Percentiles rank a stretch among this genome's conserved stretches.
Evolutionary conservation across 2,888 invertebrate genomes (phyloP).

Genomic region (Hypsopygia costalis): DNA sequence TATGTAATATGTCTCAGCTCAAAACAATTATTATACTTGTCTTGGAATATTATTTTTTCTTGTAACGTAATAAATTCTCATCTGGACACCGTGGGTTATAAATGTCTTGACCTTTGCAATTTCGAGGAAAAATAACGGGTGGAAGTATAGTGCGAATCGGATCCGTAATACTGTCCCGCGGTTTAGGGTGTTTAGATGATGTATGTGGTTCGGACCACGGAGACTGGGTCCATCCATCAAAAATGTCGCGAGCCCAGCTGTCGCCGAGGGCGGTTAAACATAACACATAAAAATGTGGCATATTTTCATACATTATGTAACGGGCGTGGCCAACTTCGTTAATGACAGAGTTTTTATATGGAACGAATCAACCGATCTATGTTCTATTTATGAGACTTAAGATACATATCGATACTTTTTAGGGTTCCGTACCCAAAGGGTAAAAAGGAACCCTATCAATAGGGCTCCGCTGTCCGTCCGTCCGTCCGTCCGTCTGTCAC

Average conservation of each 20-base stretch:
- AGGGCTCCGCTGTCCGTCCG: too few species aligned
- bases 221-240: conserved; percentile 21
- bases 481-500: too few species aligned
- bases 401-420: too few species aligned
- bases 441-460: too few species aligned
- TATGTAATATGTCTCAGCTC: too few species aligned
- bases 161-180: conserved; percentile 8
- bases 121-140: neutral
- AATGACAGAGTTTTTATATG: neutral
- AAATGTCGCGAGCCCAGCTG: conserved; percentile 18
- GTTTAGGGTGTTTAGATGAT: conserved; percentile 22
- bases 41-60: too few species aligned
- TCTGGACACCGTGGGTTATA: too few species aligned
- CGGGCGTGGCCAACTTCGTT: neutral
- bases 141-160: neutral
- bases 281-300: conserved; percentile 15
- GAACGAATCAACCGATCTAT: too few species aligned
- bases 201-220: conserved; percentile 18
- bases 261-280: conserved; percentile 15
- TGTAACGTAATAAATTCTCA: too few species aligned
- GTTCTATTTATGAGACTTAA: too few species aligned
- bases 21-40: too few species aligned
- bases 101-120: neutral
- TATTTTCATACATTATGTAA: neutral
- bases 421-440: too few species aligned